Conservation (phyloP, 2,113 vertebrate genomes). For the Emydocephalus ijimae region DNA sequence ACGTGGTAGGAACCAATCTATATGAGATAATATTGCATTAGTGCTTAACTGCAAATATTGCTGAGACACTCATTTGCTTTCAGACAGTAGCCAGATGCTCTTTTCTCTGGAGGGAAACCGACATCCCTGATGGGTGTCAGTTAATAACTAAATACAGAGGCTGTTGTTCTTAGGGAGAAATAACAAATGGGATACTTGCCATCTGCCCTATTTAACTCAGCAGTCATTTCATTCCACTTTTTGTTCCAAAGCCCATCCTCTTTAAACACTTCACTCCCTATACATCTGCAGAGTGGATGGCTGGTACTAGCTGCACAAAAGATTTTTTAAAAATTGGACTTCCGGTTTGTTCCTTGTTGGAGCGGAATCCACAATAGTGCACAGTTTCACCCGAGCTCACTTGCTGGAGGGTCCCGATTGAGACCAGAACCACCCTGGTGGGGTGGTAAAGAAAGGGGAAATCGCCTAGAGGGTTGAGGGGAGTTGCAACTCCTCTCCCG, state of each 20-base stretch:
- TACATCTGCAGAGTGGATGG: neutral
- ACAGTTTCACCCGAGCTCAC: too few relatives aligned
- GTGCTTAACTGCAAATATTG: conserved; percentile 10
- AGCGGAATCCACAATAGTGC: too few relatives aligned
- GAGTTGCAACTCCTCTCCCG: too few relatives aligned
- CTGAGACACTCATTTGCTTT: conserved; percentile 22
- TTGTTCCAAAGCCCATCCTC: neutral
- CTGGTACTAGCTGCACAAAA: neutral
- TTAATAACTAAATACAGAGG: conserved; percentile 47
- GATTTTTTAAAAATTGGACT: conserved; percentile 2
- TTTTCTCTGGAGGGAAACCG: conserved; percentile 44
- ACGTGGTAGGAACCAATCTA: conserved; percentile 25
- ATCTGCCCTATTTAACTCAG: conserved; percentile 43
- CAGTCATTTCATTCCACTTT: rapidly evolving
- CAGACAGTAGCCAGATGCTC: conserved; percentile 51
- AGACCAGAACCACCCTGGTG: too few relatives aligned
- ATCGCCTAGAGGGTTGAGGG: too few relatives aligned
- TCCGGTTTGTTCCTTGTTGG: too few relatives aligned
- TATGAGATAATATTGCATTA: conserved; percentile 32
- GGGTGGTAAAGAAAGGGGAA: too few relatives aligned
- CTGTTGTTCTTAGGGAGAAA: conserved; percentile 54
- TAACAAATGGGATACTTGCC: conserved; percentile 52
- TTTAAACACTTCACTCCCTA: neutral
- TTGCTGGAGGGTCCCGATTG: too few relatives aligned
- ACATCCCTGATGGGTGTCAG: conserved; percentile 53